Conservation (phyloP, 1,140 invertebrate species). For the Caenorhabditis inopinata region DNA sequence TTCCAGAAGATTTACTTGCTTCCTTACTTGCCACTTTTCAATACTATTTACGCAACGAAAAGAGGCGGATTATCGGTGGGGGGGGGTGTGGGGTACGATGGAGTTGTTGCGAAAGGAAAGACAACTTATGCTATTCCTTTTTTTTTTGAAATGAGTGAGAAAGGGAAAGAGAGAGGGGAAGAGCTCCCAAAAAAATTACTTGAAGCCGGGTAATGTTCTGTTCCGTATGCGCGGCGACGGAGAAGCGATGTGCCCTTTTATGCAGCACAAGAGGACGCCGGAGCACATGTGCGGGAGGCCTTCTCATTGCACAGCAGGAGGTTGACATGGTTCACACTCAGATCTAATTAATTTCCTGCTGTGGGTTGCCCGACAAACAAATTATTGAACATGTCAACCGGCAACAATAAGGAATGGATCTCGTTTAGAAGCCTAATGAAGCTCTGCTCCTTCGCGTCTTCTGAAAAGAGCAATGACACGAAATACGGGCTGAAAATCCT, state of each 20-base stretch:
- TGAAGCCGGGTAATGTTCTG: background rate
- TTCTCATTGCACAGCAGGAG: background rate
- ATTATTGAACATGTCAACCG: constrained; percentile 17
- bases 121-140: background rate
- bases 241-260: background rate
- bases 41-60: constrained; percentile 20
- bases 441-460: too few relatives aligned
- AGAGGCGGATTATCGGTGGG: background rate
- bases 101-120: constrained; percentile 1
- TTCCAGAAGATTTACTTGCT: constrained; percentile 29
- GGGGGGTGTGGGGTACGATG: too few relatives aligned
- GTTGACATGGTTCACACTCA: background rate
- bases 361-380: constrained; percentile 4
- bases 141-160: background rate
- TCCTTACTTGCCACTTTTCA: background rate
- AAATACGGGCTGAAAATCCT: too few relatives aligned
- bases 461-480: too few relatives aligned
- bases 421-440: too few relatives aligned
- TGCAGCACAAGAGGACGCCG: background rate
- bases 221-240: background rate
- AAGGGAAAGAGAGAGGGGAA: too few relatives aligned
- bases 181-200: constrained; percentile 18
- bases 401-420: background rate
- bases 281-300: background rate
- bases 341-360: constrained; percentile 19